A percentile compares a stretch with the other conserved stretches of the same genome.
Conservation (phyloP, 2,113 vertebrate species). For the Archilochus colubris region DNA sequence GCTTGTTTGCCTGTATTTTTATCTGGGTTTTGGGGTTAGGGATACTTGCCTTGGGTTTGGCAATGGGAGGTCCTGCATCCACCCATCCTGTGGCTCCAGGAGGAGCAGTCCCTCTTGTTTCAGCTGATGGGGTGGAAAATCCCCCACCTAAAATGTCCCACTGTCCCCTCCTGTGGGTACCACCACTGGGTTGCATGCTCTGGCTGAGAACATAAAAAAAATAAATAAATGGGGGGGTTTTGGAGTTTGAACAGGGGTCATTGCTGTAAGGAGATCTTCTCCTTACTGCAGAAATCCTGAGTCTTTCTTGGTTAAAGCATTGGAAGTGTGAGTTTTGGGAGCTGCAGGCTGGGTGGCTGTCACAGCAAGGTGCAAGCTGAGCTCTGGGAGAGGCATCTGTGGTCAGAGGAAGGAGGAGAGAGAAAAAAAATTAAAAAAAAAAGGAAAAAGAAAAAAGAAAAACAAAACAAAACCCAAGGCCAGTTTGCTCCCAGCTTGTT, state of each 20-base stretch:
- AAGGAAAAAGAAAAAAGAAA: not conserved
- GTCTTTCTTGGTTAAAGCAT: not conserved
- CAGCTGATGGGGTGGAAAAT: not conserved
- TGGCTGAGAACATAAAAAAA: not conserved
- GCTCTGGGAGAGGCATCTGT: not conserved
- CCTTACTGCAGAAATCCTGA: not conserved
- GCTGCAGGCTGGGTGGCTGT: not conserved
- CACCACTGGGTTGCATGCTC: too few relatives aligned
- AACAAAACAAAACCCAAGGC: too few relatives aligned
- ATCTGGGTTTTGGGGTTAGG: not conserved
- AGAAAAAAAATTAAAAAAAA: not conserved
- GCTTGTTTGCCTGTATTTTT: not conserved
- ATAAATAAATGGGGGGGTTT: not conserved
- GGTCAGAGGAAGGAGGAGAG: too few relatives aligned
- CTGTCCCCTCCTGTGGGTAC: rapidly evolving
- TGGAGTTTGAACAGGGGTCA: rapidly evolving
- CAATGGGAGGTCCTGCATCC: not conserved
- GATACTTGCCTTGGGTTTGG: not conserved
- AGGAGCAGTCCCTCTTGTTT: not conserved
- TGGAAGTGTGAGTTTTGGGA: not conserved
- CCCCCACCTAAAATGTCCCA: not conserved
- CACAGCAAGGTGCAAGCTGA: not conserved
- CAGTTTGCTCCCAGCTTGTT: not conserved
- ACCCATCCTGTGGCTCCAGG: not conserved
- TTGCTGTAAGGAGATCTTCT: not conserved